phyloP scores from a whole-genome alignment of 1,140 invertebrate genomes.

The Diabrotica virgifera region DNA sequence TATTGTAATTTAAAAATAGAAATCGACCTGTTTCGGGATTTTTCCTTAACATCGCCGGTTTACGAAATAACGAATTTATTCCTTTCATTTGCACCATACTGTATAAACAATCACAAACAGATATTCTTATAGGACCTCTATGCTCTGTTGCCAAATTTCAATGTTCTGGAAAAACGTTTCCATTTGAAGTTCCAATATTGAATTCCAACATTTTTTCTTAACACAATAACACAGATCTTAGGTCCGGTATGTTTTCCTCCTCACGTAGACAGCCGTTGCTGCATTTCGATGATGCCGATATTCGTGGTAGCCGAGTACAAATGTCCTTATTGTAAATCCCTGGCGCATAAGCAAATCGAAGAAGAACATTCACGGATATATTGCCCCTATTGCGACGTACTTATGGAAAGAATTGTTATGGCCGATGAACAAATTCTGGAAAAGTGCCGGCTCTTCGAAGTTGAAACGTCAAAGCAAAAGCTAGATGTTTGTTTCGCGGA shows the following conservation, averaged over 20 bases:
- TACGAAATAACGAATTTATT: too few relatives aligned
- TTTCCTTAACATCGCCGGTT: too few relatives aligned
- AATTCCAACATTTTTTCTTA: slow-evolving; percentile 17
- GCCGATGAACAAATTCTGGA: slow-evolving; percentile 14
- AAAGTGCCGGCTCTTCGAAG: slow-evolving; percentile 11
- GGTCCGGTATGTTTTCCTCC: slow-evolving; percentile 35
- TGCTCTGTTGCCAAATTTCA: too few relatives aligned
- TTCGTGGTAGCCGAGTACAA: slow-evolving; percentile 32
- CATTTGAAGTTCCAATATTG: too few relatives aligned
- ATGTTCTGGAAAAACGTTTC: too few relatives aligned
- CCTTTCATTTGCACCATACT: too few relatives aligned
- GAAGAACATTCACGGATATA: slow-evolving; percentile 28
- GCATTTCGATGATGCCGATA: slow-evolving; percentile 41
- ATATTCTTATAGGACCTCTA: too few relatives aligned
- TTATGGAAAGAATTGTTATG: slow-evolving; percentile 30
- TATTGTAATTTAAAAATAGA: too few relatives aligned
- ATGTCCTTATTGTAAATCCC: slow-evolving; percentile 36
- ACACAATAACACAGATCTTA: slow-evolving; percentile 33
- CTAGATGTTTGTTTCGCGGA: slow-evolving; percentile 27
- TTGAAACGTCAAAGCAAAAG: slow-evolving; percentile 13
- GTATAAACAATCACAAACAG: too few relatives aligned
- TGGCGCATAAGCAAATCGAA: slow-evolving; percentile 34
- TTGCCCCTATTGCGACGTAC: slow-evolving; percentile 41
- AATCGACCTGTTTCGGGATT: too few relatives aligned
- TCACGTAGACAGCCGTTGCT: slow-evolving; percentile 38